A percentile compares a stretch with the other conserved stretches of the same genome.
These are phyloP conservation scores for Phenganax marumi DNA, from an alignment of 92 coral and sea anemone species.

Conservation along the genomic window DNA sequence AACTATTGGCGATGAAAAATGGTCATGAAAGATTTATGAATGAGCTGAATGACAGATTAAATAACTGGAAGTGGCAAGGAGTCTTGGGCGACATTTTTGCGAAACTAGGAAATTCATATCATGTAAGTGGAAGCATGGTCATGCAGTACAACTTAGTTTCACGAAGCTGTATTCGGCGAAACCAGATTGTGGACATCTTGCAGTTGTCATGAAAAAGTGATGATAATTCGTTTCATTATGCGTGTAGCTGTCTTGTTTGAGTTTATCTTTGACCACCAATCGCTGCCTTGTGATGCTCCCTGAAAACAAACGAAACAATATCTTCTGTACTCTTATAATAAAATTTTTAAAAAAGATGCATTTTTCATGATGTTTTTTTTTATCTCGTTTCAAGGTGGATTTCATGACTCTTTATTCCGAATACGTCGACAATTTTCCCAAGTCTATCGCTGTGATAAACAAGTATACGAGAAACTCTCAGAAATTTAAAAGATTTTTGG, in stretches of 20 bases:
- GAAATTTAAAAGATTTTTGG: constrained; percentile 76
- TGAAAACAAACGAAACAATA: background rate
- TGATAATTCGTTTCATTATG: background rate
- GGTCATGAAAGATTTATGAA: constrained; percentile 90
- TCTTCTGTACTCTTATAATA: background rate
- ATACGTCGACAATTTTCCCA: constrained; percentile 94
- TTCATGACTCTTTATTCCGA: constrained; percentile 88
- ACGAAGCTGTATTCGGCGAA: no score
- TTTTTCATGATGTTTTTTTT: background rate
- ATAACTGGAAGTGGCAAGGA: constrained; percentile 86
- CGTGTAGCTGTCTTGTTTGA: background rate
- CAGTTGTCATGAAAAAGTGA: background rate
- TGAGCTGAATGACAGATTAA: constrained; percentile 82
- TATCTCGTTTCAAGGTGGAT: constrained; percentile 63
- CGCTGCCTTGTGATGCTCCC: background rate
- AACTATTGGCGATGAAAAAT: constrained; percentile 70
- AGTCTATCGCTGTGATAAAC: constrained; percentile 87
- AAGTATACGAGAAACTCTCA: constrained; percentile 85
- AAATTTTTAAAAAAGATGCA: no score
- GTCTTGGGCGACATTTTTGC: constrained; percentile 94
- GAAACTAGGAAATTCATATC: constrained; percentile 91
- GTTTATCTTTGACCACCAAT: background rate
- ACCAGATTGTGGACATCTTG: no score
- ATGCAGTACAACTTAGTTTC: background rate
- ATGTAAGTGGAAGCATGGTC: constrained; percentile 60